Evolutionary conservation across 2,797 vertebrate genomes (phyloP), one percentile per base, ranked within the genome.

Genomic region (Sebastes flavidus): DNA sequence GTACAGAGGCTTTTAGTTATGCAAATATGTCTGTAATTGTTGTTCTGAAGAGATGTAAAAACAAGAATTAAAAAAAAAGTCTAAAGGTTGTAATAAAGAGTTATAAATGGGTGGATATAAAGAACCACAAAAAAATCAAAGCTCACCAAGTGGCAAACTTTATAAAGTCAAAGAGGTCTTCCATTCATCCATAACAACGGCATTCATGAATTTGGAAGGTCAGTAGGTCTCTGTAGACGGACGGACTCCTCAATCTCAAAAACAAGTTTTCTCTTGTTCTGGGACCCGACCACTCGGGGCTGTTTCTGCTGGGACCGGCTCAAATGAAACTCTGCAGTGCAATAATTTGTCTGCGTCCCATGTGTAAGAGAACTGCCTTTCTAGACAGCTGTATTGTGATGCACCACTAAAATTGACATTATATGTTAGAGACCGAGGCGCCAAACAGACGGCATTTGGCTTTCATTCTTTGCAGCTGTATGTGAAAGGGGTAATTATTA

Each of bases 1-100:
- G 68, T 74, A 83, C 65, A 65, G 34, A 75, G n/a, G 79, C 55
- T 81, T 87, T 85, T 75, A 76, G 66, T 59, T 27, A 65, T 76
- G 75, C 69, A 79, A 81, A 87, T 72, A 32, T 14, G 3, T 34
- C 67, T 72, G 3, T 8, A 20, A 59, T 36, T 36, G 22, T 56
- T 25, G 52, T 16, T 79, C 54, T 30, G 18, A 65, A 25, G 34
- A 38, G 27, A 66, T 4, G 24, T 4, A 34, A 29, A 73, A 9
- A 36, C 18, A 62, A 38, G 18, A 70, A 59, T 20, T 22, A 54
- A 75, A 60, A 16, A 49, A 49, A 24, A 63, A 10, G 22, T 38
- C 54, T 58, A 22, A 2, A 52, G 5, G 42, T 46, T 60, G 32
- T 12, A 29, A 63, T 68, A 36, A 76, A 58, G 12, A 2, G 49